Evolutionary conservation across 2,797 vertebrate species (phyloP).

Genomic region (Serranus cabrilla): DNA sequence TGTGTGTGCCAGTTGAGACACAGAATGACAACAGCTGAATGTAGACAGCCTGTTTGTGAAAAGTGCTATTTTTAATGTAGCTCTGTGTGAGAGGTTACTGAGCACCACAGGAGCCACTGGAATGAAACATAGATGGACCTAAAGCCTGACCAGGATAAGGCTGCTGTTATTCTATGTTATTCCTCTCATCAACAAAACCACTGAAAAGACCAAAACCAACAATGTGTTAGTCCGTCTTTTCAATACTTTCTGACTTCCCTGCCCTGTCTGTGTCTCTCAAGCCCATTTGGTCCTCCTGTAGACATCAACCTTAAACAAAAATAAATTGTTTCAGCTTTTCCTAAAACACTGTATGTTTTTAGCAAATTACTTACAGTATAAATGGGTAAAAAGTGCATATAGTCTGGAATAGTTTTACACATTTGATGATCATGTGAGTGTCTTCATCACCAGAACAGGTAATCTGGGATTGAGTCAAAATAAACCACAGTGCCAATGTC

Average conservation of each 20-base stretch:
- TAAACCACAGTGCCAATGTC: neutral
- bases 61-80: slow-evolving; percentile 17
- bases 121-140: slow-evolving; percentile 11
- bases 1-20: neutral
- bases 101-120: neutral
- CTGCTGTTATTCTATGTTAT: neutral
- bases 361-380: neutral
- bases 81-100: slow-evolving; percentile 26
- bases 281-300: neutral
- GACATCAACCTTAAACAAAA: neutral
- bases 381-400: neutral
- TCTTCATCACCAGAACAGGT: neutral
- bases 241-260: neutral
- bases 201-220: slow-evolving; percentile 9
- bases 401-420: neutral
- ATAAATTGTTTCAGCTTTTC: neutral
- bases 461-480: neutral
- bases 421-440: neutral
- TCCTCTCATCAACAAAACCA: slow-evolving; percentile 1
- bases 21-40: slow-evolving; percentile 2
- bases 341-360: neutral
- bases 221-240: neutral
- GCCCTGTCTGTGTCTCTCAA: neutral
- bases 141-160: slow-evolving; percentile 2
- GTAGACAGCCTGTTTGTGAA: neutral